These are phyloP conservation scores for Chrysomallon squamiferum DNA, from an alignment of 1,140 invertebrate species.

Conservation along the genomic window DNA sequence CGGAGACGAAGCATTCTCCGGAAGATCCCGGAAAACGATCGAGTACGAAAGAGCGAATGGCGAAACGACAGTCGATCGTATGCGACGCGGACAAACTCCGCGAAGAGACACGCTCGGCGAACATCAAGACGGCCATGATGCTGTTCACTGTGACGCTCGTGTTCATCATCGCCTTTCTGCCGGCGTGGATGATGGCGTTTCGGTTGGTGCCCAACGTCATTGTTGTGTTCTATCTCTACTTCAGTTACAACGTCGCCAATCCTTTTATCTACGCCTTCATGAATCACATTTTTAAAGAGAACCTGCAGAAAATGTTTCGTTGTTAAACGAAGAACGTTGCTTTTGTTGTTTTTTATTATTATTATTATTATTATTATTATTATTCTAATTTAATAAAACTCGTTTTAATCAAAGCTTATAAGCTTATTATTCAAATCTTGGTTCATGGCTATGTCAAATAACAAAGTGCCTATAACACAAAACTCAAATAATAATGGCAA, in stretches of 20 bases:
- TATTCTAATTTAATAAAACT: too few relatives aligned
- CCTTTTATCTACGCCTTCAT: slow-evolving; percentile 59
- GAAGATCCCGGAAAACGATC: neutral
- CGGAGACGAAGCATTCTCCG: too few relatives aligned
- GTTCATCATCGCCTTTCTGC: slow-evolving; percentile 50
- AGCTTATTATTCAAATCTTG: too few relatives aligned
- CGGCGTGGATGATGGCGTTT: slow-evolving; percentile 48
- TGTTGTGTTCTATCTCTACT: slow-evolving; percentile 54
- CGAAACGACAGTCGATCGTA: too few relatives aligned
- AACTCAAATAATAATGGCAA: too few relatives aligned
- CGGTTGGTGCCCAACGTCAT: slow-evolving; percentile 33
- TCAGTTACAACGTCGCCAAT: slow-evolving; percentile 56
- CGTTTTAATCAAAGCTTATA: too few relatives aligned
- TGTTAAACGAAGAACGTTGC: neutral
- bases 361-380: too few relatives aligned
- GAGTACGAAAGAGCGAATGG: neutral
- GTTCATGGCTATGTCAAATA: too few relatives aligned
- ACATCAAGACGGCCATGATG: slow-evolving; percentile 52
- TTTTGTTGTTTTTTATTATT: too few relatives aligned
- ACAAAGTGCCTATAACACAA: too few relatives aligned
- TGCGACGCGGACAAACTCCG: slow-evolving; percentile 23
- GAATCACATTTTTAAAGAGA: slow-evolving; percentile 57
- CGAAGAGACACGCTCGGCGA: slow-evolving; percentile 38
- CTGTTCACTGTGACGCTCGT: slow-evolving; percentile 51
- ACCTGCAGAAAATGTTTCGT: slow-evolving; percentile 37